Conservation (phyloP, 2,888 invertebrate species). For the Biston stratarius region DNA sequence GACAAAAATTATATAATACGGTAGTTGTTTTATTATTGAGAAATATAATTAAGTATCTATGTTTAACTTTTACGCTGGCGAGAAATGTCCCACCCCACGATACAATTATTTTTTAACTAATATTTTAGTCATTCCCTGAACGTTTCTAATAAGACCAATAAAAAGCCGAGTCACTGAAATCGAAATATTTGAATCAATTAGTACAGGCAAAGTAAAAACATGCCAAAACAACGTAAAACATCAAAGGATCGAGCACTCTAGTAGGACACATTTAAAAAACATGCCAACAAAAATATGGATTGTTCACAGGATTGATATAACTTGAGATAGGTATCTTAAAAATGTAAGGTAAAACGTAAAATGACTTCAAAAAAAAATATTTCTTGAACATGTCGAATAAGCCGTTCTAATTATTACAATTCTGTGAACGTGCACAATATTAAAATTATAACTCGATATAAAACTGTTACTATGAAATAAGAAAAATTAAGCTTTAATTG, state of each 20-base stretch:
- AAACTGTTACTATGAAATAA: slow-evolving; percentile 75
- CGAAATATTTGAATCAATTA: slow-evolving; percentile 57
- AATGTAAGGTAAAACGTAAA: background rate
- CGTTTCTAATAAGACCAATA: background rate
- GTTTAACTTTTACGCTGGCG: too few species aligned
- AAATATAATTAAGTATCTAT: too few species aligned
- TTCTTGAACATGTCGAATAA: background rate
- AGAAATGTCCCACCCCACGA: too few species aligned
- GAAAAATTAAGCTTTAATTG: slow-evolving; percentile 74
- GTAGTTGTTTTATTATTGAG: too few species aligned
- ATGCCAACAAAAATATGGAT: slow-evolving; percentile 71
- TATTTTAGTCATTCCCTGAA: background rate
- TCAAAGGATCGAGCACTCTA: slow-evolving; percentile 75
- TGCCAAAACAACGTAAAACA: slow-evolving; percentile 68
- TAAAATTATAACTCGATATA: slow-evolving; percentile 50
- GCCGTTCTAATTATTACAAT: slow-evolving; percentile 38
- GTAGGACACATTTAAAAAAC: slow-evolving; percentile 71
- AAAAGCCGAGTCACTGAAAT: background rate
- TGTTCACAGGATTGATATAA: slow-evolving; percentile 47
- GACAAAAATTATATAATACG: too few species aligned
- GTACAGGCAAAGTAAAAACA: slow-evolving; percentile 77
- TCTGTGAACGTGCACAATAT: slow-evolving; percentile 45
- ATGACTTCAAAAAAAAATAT: background rate
- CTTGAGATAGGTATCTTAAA: slow-evolving; percentile 6
- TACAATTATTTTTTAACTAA: background rate